These are phyloP conservation scores for Anthrax anthrax DNA, from an alignment of 2,888 invertebrate species.

Conservation along the genomic window DNA sequence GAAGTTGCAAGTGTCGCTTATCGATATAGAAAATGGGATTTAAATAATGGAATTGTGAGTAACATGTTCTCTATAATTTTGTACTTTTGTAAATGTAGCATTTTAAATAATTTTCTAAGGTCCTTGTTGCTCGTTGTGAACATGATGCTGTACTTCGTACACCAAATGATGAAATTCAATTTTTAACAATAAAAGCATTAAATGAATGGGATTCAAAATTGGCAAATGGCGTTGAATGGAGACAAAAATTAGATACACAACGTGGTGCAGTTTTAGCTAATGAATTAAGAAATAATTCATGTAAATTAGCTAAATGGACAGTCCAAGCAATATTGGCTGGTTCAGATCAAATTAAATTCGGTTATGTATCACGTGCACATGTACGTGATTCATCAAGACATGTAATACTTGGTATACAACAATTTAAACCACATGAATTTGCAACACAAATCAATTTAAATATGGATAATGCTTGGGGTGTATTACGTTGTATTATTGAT, in stretches of 20 bases:
- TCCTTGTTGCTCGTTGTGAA: constrained; percentile 85
- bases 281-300: constrained; percentile 97
- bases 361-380: constrained; percentile 93
- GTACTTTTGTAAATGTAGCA: background rate
- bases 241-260: constrained; percentile 93
- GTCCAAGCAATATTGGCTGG: constrained; percentile 88
- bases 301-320: constrained; percentile 99
- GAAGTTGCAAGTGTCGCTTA: constrained; percentile 93
- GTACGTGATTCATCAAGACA: constrained; percentile 91
- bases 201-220: constrained; percentile 98
- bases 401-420: constrained; percentile 92
- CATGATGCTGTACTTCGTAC: constrained; percentile 88
- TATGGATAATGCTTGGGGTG: constrained; percentile 99
- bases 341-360: constrained; percentile 95
- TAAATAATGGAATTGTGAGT: constrained; percentile 76
- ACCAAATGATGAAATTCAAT: constrained; percentile 80
- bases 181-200: constrained; percentile 87
- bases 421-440: constrained; percentile 96
- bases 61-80: background rate
- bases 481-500: constrained; percentile 91
- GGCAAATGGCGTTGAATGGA: constrained; percentile 96
- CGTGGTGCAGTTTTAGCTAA: constrained; percentile 96
- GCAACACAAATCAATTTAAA: constrained; percentile 97
- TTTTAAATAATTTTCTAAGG: constrained; percentile 29
- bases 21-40: constrained; percentile 91